Percentiles rank a stretch among this genome's conserved stretches.
phyloP scores from a whole-genome alignment of 2,888 invertebrate genomes.

The Ophioninae sp. region DNA sequence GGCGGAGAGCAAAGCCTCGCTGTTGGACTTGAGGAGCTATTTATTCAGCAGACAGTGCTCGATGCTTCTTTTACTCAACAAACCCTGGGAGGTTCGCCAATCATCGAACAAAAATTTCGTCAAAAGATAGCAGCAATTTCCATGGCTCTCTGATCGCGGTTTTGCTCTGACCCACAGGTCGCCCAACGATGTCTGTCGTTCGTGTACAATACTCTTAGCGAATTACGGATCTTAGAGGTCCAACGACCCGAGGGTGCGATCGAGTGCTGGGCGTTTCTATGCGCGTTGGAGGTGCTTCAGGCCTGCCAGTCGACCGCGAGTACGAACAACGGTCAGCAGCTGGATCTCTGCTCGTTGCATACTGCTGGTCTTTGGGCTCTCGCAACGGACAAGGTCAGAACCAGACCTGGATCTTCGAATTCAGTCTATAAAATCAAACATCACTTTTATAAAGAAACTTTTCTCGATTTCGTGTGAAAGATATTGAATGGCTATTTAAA shows the following conservation, averaged over 20 bases:
- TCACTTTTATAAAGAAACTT: no score
- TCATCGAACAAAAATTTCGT: constrained; percentile 5
- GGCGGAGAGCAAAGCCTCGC: constrained; percentile 83
- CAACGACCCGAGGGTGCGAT: constrained; percentile 91
- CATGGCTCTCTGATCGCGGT: neutral
- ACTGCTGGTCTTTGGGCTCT: constrained; percentile 94
- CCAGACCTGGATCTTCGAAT: no score
- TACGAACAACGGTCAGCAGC: constrained; percentile 84
- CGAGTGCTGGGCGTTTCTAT: constrained; percentile 96
- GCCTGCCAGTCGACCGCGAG: constrained; percentile 88
- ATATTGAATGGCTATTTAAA: no score
- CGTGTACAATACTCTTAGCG: constrained; percentile 93
- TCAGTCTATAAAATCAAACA: no score
- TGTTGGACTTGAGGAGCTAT: constrained; percentile 96
- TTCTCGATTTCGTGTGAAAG: no score
- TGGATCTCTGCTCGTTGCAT: constrained; percentile 90
- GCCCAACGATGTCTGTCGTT: constrained; percentile 94
- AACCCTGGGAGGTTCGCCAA: constrained; percentile 90
- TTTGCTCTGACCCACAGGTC: constrained; percentile 83
- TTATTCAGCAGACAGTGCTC: constrained; percentile 96
- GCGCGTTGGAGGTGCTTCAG: constrained; percentile 93
- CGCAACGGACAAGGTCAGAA: constrained; percentile 90
- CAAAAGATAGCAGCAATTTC: neutral
- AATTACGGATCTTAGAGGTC: constrained; percentile 91
- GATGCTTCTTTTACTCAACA: constrained; percentile 87